A percentile compares a stretch with the other conserved stretches of the same genome.
Evolutionary conservation across 1,140 invertebrate species (phyloP).

Genomic region (Bombus difficillimus): DNA sequence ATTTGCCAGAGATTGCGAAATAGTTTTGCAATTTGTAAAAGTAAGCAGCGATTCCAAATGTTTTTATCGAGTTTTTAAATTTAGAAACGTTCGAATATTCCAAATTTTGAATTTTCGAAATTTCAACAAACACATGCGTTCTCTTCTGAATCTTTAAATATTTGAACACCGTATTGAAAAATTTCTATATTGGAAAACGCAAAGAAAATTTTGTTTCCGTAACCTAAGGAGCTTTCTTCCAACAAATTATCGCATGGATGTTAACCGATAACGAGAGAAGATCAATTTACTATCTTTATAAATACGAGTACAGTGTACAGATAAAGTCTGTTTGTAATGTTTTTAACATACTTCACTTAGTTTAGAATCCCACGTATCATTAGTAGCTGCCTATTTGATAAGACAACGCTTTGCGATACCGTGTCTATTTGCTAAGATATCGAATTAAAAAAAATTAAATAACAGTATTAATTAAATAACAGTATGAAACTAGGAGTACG

Average conservation of each 20-base stretch:
- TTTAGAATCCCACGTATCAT: background rate
- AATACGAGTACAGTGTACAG: slow-evolving; percentile 4
- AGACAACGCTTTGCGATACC: background rate
- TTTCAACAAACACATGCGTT: no score
- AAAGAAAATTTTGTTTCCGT: no score
- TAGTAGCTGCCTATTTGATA: background rate
- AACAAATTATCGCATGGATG: background rate
- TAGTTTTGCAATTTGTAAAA: slow-evolving; percentile 52
- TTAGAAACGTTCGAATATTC: no score
- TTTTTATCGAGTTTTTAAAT: no score
- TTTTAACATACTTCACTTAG: background rate
- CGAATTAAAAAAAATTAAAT: background rate
- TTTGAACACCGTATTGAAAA: no score
- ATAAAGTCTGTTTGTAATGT: slow-evolving; percentile 22
- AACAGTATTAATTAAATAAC: background rate
- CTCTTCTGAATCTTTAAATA: no score
- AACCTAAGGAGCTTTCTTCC: background rate
- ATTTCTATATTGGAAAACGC: no score
- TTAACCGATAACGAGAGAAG: background rate
- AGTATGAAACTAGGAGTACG: background rate
- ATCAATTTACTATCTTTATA: background rate
- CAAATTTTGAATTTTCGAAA: no score
- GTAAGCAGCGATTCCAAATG: slow-evolving; percentile 46
- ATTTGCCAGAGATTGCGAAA: slow-evolving; percentile 69
- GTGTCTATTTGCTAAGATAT: background rate